Base-by-base conservation (phyloP, 2,888 invertebrate species). In the Hirtodrosophila duncani region DNA sequence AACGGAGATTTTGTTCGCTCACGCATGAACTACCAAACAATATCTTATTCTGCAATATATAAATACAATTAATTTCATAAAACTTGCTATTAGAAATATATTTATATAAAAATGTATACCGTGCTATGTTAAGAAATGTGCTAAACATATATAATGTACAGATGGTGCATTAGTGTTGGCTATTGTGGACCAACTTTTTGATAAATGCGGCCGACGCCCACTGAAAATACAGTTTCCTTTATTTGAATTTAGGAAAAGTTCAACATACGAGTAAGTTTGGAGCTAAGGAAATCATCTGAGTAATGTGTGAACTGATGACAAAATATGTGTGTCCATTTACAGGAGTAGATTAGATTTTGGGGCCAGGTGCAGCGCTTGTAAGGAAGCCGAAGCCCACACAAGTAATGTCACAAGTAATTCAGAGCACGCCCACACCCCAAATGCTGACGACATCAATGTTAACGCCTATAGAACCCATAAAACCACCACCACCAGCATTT, bases 391-490 rank as follows among this genome's bases (percentile, higher is more conserved):
- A 14, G 33, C 21, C 13, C 20, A 9, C 20, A 31, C 18, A 46
- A 31, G 67, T 56, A 67, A 75, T 75, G 75, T 80, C 80, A 56
- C 80, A 80, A 77, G 66, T 75, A 60, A 75, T 79, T 49, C 51
- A 66, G 45, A 80, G 69, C 67, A 80, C 77, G 70, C 77, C 77
- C 77, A 78, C 78, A 67, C 78, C 81, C 59, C 77, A 80, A 69
- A 74, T 74, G 77, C 70, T 78, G 81, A 72, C 81, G 78, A 70
- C 78, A 74, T 77, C 79, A 74, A 63, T 61, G 58, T 50, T 71
- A 59, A 55, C 64, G 57, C 68, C 80, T 53, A 65, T 72, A 57
- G 75, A 72, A 42, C 30, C 66, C 49, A 53, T 62, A 50, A 78
- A 74, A 44, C 63, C 51, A 50, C 51, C 48, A 56, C 56, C 61